Evolutionary conservation across 2,888 invertebrate species (phyloP).

Genomic region (Rhagium mordax): DNA sequence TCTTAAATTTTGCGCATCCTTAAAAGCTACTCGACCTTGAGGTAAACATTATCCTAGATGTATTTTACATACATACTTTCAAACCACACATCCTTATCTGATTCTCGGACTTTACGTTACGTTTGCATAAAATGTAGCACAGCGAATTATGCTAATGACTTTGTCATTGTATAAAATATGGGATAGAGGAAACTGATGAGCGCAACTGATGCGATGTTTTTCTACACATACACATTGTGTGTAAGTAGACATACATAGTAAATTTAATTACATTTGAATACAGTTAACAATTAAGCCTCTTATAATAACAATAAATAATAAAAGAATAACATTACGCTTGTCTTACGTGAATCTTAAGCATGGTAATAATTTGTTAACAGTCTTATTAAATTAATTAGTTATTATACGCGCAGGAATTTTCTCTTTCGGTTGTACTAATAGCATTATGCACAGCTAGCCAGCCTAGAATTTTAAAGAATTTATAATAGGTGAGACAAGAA

Average conservation of each 20-base stretch:
- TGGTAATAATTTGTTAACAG: too few species aligned
- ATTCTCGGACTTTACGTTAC: background rate
- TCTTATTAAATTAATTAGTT: too few species aligned
- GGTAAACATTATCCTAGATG: too few species aligned
- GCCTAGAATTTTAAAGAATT: too few species aligned
- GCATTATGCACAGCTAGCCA: too few species aligned
- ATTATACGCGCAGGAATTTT: too few species aligned
- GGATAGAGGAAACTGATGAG: background rate
- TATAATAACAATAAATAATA: background rate
- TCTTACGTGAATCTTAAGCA: too few species aligned
- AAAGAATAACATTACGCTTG: background rate
- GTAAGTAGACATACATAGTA: background rate
- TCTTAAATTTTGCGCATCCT: too few species aligned
- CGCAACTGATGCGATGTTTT: background rate
- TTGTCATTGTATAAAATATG: slow-evolving; percentile 1
- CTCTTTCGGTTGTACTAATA: too few species aligned
- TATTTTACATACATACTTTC: background rate
- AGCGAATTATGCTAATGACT: background rate
- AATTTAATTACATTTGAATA: background rate
- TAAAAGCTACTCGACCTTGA: too few species aligned
- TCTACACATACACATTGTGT: background rate
- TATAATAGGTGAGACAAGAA: too few species aligned
- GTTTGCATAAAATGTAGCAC: slow-evolving; percentile 7
- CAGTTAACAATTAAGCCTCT: background rate
- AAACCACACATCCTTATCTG: background rate